phyloP scores from a whole-genome alignment of 1,140 invertebrate species.

The Cotesia glomerata region DNA sequence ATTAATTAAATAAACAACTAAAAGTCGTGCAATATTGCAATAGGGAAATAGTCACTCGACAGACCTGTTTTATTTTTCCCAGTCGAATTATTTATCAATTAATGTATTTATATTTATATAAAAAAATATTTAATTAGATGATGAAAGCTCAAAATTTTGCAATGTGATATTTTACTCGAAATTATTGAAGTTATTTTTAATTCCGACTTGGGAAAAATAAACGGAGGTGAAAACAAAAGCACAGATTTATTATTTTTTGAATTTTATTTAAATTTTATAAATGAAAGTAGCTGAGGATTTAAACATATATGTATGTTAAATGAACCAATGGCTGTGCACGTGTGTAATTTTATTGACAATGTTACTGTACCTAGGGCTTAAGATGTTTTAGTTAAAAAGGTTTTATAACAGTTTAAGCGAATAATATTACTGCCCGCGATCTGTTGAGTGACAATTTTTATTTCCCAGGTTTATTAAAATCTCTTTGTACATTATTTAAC shows the following conservation, averaged over 20 bases:
- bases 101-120: not conserved
- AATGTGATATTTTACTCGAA: not conserved
- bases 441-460: slow-evolving; percentile 47
- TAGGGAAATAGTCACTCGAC: slow-evolving; percentile 52
- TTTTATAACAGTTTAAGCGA: slow-evolving; percentile 49
- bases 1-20: slow-evolving; percentile 30
- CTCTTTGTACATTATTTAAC: slow-evolving; percentile 57
- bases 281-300: not conserved
- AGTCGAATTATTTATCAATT: not conserved
- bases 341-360: slow-evolving; percentile 62
- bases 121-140: no score
- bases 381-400: slow-evolving; percentile 49
- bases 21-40: slow-evolving; percentile 61
- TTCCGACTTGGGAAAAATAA: no score
- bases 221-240: no score
- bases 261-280: not conserved
- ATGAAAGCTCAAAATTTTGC: no score
- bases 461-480: not conserved
- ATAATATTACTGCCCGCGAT: slow-evolving; percentile 2
- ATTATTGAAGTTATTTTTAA: no score
- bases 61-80: slow-evolving; percentile 45
- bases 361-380: slow-evolving; percentile 59
- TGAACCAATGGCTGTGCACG: slow-evolving; percentile 63
- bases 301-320: slow-evolving; percentile 34
- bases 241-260: no score